phyloP scores from a whole-genome alignment of 1,140 invertebrate genomes.

The Papilio helenus region DNA sequence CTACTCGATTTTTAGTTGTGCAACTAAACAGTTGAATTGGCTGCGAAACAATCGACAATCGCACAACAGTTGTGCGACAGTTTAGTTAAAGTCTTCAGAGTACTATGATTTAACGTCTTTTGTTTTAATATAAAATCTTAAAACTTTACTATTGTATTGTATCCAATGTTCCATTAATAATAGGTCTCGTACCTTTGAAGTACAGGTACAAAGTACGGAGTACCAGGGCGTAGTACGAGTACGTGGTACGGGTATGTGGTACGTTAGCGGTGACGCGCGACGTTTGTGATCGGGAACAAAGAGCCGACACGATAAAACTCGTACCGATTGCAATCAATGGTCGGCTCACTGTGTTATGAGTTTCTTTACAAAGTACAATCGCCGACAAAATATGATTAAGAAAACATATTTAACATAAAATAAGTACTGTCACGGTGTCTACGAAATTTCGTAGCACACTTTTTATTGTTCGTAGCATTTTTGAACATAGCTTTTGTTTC shows the following conservation, averaged over 20 bases:
- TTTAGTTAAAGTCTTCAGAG: too few relatives aligned
- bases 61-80: too few relatives aligned
- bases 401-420: neutral
- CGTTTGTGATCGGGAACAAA: conserved; percentile 1
- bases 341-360: conserved; percentile 30
- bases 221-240: neutral
- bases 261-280: neutral
- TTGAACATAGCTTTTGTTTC: too few relatives aligned
- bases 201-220: neutral
- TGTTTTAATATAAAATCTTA: neutral
- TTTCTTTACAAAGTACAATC: conserved; percentile 18
- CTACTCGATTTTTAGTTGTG: too few relatives aligned
- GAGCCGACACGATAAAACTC: conserved; percentile 25
- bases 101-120: too few relatives aligned
- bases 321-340: conserved; percentile 28
- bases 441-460: neutral
- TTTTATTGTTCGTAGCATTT: neutral
- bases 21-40: too few relatives aligned
- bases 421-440: neutral
- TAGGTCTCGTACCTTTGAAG: neutral
- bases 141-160: neutral
- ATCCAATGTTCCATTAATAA: neutral
- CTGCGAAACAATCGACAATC: too few relatives aligned
- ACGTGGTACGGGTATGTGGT: neutral
- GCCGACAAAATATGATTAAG: neutral